Base-by-base conservation (phyloP, 2,888 invertebrate genomes). In the Digitonthophagus gazella region DNA sequence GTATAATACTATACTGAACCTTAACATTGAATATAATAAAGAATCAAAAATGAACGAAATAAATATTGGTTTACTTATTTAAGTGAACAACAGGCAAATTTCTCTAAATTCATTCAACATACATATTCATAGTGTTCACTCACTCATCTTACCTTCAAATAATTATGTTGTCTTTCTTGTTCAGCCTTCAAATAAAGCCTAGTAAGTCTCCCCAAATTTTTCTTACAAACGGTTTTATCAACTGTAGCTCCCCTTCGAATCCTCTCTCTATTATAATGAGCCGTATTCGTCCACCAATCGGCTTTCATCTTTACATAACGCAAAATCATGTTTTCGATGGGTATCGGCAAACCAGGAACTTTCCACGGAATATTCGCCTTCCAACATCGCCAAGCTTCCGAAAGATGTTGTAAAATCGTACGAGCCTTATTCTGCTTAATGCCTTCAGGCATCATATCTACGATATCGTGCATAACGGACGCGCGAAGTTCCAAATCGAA, bases 371-470 rank as follows among this genome's bases (percentile, higher is more conserved):
- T 99, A 82, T 99, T 98, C 0, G 99, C 99, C 82, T 99, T 99
- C 99, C 99, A 99, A 83, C 98, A 99, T 69, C 99, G 85, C 99
- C 99, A 99, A 0, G 99, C 99, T 83, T 99, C 99, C 22, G 97
- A 97, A 71, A 99, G 86, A 87, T 99, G 99, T 81, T 99, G 99
- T 76, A 99, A 86, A 76, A 99, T 99, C 2, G 98, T 98, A 75
- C 98, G 89, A 0, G 99, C 99, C 83, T 99, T 99, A 84, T 99
- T 99, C 84, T 99, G 99, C 80, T 99, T 99, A 81, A 99, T 99
- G 73, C 99, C 99, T 83, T 99, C 99, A 0, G 99, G 99, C 99
- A 99, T 99, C 99, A 99, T 99, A 80, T 99, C 99, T n/a, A 99
- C 93, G 74, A 99, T 99, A 80, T 99, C 99, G 85, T 93, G 92